A percentile compares a stretch with the other conserved stretches of the same genome.
Evolutionary conservation across 2,797 vertebrate species (phyloP).

Genomic region (Microhierax caerulescens): DNA sequence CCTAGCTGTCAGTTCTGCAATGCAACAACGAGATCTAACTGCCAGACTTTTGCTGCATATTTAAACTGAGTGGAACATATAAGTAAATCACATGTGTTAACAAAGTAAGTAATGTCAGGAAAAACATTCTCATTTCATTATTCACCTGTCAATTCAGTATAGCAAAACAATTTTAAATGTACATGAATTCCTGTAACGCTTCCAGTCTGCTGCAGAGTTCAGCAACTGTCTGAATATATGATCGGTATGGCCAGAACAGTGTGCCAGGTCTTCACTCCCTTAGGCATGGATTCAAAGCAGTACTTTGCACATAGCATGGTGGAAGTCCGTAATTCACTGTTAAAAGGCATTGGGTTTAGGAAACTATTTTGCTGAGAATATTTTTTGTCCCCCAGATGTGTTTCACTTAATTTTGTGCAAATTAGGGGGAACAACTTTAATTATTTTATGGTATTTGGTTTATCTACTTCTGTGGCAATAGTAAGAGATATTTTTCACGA

Average conservation of each 20-base stretch:
- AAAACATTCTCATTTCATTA: not conserved
- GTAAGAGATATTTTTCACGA: not conserved
- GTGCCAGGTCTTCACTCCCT: not conserved
- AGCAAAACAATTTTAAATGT: not conserved
- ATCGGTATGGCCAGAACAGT: not conserved
- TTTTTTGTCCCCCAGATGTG: not conserved
- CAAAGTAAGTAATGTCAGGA: not conserved
- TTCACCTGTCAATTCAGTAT: not conserved
- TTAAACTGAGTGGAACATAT: not conserved
- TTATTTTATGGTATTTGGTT: not conserved
- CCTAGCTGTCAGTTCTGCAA: not conserved
- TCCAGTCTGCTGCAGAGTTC: not conserved
- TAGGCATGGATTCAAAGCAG: not conserved
- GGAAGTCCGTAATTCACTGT: not conserved
- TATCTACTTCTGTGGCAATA: not conserved
- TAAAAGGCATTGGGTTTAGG: fast-evolving
- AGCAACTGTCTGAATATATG: not conserved
- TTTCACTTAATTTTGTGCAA: not conserved
- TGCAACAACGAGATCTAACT: not conserved
- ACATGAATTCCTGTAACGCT: not conserved
- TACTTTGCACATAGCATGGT: not conserved
- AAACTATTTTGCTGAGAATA: not conserved
- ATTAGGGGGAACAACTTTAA: not conserved
- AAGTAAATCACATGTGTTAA: not conserved
- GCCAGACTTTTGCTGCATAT: not conserved